Evolutionary conservation across 2,113 vertebrate genomes (phyloP).

Genomic region (Strix aluco): DNA sequence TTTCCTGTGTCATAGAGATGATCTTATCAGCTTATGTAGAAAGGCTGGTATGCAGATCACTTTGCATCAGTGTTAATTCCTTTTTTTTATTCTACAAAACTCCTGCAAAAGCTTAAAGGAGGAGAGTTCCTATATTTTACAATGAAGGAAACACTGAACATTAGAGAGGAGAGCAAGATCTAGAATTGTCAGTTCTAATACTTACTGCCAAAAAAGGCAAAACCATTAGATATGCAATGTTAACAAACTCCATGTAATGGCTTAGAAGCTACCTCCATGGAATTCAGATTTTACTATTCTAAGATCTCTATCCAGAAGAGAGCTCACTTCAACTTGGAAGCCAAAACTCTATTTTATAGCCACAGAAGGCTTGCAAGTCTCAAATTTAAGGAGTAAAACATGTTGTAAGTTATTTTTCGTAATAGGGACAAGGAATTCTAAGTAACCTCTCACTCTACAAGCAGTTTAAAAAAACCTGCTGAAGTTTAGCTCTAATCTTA

Average conservation of each 20-base stretch:
- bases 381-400: background rate
- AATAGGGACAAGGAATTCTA: background rate
- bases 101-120: background rate
- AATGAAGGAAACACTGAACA: background rate
- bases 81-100: background rate
- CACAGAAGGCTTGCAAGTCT: background rate
- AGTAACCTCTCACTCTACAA: background rate
- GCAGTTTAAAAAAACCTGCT: background rate
- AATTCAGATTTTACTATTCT: background rate
- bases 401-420: background rate
- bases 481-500: background rate
- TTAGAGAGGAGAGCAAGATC: background rate
- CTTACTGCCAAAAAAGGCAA: background rate
- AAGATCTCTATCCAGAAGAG: background rate
- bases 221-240: background rate
- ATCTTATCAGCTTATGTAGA: conserved; percentile 15
- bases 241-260: background rate
- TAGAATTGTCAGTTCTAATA: background rate
- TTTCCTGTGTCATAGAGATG: conserved; percentile 29
- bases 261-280: background rate
- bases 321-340: background rate
- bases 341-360: background rate
- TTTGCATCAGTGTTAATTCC: background rate
- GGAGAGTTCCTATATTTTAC: background rate
- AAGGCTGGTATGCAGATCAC: background rate